Evolutionary conservation across 64 coral and sea anemone species (phyloP).

Genomic region (Montipora efflorescens): DNA sequence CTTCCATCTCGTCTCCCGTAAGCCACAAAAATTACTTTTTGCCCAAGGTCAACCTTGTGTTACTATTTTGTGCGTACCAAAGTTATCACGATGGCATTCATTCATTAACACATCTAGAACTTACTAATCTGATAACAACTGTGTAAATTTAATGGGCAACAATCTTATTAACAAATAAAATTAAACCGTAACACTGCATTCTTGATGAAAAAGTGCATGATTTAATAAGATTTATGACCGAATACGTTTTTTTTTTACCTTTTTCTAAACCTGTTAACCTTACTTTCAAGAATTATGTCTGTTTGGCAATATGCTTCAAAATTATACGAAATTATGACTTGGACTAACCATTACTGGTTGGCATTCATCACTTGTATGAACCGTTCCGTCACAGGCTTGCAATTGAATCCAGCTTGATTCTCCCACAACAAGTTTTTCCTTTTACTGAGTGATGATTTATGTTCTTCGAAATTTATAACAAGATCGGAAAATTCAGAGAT

Average conservation of each 20-base stretch:
- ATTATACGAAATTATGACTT: not conserved
- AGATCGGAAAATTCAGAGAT: not conserved
- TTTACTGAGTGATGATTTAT: not conserved
- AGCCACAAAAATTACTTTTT: no score
- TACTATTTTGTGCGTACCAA: not conserved
- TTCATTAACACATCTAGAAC: slow-evolving; percentile 1
- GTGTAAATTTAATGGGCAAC: not conserved
- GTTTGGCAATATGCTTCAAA: not conserved
- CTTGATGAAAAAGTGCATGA: not conserved
- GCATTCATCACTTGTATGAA: not conserved
- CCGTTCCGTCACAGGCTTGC: not conserved
- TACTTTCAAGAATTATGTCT: not conserved
- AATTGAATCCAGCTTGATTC: no score
- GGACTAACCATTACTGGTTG: not conserved
- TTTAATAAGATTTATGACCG: not conserved
- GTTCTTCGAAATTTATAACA: not conserved
- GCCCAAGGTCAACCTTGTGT: not conserved
- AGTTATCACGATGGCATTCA: not conserved
- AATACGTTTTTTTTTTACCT: not conserved
- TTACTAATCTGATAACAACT: not conserved
- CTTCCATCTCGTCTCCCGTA: no score
- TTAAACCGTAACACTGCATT: not conserved
- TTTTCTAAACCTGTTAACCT: not conserved
- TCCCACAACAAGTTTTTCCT: not conserved
- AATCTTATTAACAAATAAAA: not conserved